Evolutionary conservation across 1,140 invertebrate genomes (phyloP).

Genomic region (Cydia pomonella): DNA sequence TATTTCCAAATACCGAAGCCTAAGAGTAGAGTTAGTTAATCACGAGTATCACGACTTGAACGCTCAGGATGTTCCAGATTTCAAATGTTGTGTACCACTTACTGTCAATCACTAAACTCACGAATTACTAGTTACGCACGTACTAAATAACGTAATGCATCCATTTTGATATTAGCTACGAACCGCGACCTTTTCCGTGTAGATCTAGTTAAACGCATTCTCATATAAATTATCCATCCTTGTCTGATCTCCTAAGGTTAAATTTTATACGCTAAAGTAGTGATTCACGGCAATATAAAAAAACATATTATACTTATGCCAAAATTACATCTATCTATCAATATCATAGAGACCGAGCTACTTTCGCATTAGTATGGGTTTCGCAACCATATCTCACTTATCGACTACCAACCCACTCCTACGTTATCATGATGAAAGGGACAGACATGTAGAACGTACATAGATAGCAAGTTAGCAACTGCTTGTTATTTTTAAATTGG

Average conservation of each 20-base stretch:
- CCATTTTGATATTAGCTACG: not conserved
- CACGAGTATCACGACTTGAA: not conserved
- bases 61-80: conserved; percentile 2
- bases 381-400: conserved; percentile 9
- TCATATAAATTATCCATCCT: too few species aligned
- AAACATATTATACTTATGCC: too few species aligned
- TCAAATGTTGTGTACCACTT: conserved; percentile 9
- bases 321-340: too few species aligned
- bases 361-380: not conserved
- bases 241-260: too few species aligned
- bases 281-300: too few species aligned
- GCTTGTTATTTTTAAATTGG: conserved; percentile 19
- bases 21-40: not conserved
- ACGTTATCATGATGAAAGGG: not conserved
- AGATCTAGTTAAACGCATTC: not conserved
- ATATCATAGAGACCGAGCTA: not conserved
- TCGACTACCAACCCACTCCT: not conserved
- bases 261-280: too few species aligned
- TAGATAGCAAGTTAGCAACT: too few species aligned
- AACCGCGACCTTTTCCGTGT: not conserved
- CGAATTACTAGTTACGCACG: not conserved
- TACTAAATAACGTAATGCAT: not conserved
- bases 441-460: not conserved
- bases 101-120: conserved; percentile 19
- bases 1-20: not conserved